phyloP scores from a whole-genome alignment of 2,888 invertebrate species.

The Luperina testacea region DNA sequence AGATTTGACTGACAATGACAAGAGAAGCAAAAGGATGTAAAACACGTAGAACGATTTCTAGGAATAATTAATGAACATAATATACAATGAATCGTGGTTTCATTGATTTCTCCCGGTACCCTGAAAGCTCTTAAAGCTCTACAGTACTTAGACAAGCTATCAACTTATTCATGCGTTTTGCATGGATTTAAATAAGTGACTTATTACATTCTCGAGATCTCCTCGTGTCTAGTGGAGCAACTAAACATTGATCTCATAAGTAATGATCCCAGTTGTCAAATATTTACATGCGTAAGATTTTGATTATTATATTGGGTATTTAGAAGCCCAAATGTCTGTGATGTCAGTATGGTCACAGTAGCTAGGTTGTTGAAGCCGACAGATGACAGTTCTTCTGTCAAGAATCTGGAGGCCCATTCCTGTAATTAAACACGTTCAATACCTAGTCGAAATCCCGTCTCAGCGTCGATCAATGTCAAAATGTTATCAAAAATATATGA shows the following conservation, averaged over 20 bases:
- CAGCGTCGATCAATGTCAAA: not conserved
- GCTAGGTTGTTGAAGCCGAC: not conserved
- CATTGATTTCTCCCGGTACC: too few relatives aligned
- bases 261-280: not conserved
- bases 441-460: not conserved
- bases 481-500: not conserved
- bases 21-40: too few relatives aligned
- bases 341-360: not conserved
- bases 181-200: not conserved
- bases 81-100: too few relatives aligned
- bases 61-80: not conserved
- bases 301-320: not conserved
- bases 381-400: not conserved
- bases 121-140: too few relatives aligned
- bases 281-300: not conserved
- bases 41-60: not conserved
- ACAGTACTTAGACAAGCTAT: not conserved
- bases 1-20: too few relatives aligned
- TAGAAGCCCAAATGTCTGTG: not conserved
- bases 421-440: not conserved
- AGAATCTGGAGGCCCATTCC: not conserved
- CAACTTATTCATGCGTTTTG: constrained; percentile 13
- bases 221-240: not conserved
- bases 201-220: not conserved
- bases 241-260: not conserved